Evolutionary conservation across 2,113 vertebrate species (phyloP).

Genomic region (Dermatemys mawii): DNA sequence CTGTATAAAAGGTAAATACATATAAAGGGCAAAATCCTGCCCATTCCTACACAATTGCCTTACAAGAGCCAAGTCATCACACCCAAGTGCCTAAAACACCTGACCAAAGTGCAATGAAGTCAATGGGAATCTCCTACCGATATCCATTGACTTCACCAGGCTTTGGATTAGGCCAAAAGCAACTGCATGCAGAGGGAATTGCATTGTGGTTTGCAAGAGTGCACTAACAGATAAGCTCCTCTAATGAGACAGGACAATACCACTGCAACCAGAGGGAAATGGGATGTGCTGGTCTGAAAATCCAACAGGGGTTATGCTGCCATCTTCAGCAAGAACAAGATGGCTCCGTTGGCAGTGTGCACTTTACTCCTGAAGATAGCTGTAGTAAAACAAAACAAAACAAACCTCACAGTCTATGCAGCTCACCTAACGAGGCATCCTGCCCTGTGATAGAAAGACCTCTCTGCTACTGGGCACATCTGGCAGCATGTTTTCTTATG

Average conservation of each 20-base stretch:
- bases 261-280: not conserved
- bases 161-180: not conserved
- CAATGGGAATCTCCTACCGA: not conserved
- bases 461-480: accelerated
- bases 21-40: slow-evolving; percentile 23
- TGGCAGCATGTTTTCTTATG: not conserved
- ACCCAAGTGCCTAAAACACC: not conserved
- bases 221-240: accelerated
- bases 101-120: not conserved
- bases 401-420: not conserved
- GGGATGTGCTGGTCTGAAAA: not conserved
- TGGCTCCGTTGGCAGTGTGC: not conserved
- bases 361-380: not conserved
- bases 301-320: not conserved
- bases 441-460: not conserved
- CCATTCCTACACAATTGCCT: slow-evolving; percentile 11
- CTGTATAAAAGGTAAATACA: slow-evolving; percentile 54
- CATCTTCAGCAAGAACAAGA: not conserved
- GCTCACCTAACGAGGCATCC: accelerated
- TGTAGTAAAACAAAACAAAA: not conserved
- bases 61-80: slow-evolving; percentile 33
- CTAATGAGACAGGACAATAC: not conserved
- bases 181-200: not conserved
- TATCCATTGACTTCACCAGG: accelerated
- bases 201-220: accelerated